A percentile compares a stretch with the other conserved stretches of the same genome.
These are phyloP conservation scores for Standfussiana lucernea DNA, from an alignment of 2,888 invertebrate genomes.

Conservation along the genomic window DNA sequence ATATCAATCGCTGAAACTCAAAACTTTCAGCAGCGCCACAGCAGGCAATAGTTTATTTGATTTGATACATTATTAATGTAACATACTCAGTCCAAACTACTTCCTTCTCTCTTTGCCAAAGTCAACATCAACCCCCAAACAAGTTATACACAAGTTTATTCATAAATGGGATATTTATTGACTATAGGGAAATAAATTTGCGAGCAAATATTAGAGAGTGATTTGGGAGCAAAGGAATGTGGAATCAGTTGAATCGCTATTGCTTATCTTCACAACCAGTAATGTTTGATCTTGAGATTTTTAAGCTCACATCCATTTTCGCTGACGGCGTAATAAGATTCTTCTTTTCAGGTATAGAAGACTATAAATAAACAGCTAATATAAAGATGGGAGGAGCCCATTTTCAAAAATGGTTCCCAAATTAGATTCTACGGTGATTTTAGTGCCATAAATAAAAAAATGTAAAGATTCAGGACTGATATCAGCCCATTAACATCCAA, in stretches of 20 bases:
- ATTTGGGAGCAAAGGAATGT: conserved; percentile 43
- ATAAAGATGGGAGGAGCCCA: too few species aligned
- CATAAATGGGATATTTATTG: conserved; percentile 64
- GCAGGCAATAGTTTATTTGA: conserved; percentile 65
- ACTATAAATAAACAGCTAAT: conserved; percentile 33
- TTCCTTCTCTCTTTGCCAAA: conserved; percentile 39
- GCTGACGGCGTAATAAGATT: not conserved
- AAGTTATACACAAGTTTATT: conserved; percentile 66
- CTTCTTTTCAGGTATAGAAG: conserved; percentile 3
- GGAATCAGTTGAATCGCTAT: conserved; percentile 39
- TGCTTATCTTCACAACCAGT: conserved; percentile 46
- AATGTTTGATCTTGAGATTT: conserved; percentile 52
- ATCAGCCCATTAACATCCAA: conserved; percentile 44
- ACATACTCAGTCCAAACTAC: conserved; percentile 44
- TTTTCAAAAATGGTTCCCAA: conserved; percentile 19
- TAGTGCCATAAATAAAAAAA: conserved; percentile 43
- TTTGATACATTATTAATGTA: conserved; percentile 68
- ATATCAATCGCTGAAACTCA: conserved; percentile 65
- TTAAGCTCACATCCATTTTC: conserved; percentile 37
- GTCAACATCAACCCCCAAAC: conserved; percentile 58
- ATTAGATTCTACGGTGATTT: conserved; percentile 43
- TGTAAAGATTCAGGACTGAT: conserved; percentile 32
- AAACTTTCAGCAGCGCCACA: conserved; percentile 53
- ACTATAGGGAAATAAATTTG: conserved; percentile 62
- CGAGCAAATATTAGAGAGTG: conserved; percentile 54